Percentiles rank a stretch among this genome's conserved stretches.
These are phyloP conservation scores for Pangasius krempfi DNA, from an alignment of 2,797 vertebrate species.

Conservation along the genomic window DNA sequence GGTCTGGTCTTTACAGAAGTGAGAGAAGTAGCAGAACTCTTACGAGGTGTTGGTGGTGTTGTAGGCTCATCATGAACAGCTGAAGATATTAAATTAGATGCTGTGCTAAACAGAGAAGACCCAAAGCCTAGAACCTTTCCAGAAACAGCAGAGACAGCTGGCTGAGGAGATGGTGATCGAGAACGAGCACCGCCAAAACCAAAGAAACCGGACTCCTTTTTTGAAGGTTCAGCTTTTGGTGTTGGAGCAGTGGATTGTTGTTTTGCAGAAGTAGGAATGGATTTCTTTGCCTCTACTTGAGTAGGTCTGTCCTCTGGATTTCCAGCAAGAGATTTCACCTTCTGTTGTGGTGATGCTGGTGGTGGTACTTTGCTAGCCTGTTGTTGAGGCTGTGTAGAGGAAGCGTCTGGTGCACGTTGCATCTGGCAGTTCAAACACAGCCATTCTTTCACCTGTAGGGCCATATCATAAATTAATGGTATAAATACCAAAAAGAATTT, in stretches of 20 bases:
- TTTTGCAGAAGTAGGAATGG: slow-evolving; percentile 46
- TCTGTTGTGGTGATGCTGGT: slow-evolving; percentile 36
- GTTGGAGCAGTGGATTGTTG: slow-evolving; percentile 52
- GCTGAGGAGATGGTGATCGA: slow-evolving; percentile 80
- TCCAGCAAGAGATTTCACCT: slow-evolving; percentile 60
- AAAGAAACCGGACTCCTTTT: slow-evolving; percentile 77
- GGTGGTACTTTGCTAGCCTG: slow-evolving; percentile 62
- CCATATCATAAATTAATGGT: neutral
- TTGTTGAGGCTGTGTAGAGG: slow-evolving; percentile 57
- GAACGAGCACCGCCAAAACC: slow-evolving; percentile 81
- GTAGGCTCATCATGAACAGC: slow-evolving; percentile 73
- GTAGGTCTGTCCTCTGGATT: slow-evolving; percentile 67
- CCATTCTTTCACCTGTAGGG: slow-evolving; percentile 83
- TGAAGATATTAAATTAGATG: slow-evolving; percentile 84
- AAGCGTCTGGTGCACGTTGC: slow-evolving; percentile 82
- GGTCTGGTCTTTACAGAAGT: slow-evolving; percentile 66
- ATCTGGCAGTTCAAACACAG: slow-evolving; percentile 97
- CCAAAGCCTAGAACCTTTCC: slow-evolving; percentile 89
- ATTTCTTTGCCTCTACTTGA: slow-evolving; percentile 60
- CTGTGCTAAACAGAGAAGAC: slow-evolving; percentile 86
- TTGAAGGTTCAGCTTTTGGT: slow-evolving; percentile 66
- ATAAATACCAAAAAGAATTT: neutral
- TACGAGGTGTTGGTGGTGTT: slow-evolving; percentile 63
- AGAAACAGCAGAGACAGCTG: slow-evolving; percentile 77
- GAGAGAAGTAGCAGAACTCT: slow-evolving; percentile 61